Evolutionary conservation across 2,888 invertebrate species (phyloP).

Genomic region (Sycophila texana): DNA sequence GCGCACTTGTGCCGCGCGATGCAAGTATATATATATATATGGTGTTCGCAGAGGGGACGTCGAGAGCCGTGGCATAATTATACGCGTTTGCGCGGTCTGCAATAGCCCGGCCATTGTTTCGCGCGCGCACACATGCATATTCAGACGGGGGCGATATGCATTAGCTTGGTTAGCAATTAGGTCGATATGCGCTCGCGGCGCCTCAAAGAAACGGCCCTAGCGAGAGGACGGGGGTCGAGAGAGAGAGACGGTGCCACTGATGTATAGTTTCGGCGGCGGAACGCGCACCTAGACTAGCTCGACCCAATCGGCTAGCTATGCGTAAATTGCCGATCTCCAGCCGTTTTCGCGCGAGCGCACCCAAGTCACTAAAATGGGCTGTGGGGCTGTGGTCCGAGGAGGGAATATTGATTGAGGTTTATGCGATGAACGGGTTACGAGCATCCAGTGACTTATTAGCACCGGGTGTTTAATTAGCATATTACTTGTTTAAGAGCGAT

Average conservation of each 20-base stretch:
- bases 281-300: background rate
- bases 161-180: constrained; percentile 61
- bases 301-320: constrained; percentile 8
- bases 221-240: background rate
- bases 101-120: constrained; percentile 39
- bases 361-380: too few species aligned
- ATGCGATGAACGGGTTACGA: too few species aligned
- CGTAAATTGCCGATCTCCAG: constrained; percentile 7
- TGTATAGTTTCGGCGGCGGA: too few species aligned
- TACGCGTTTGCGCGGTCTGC: constrained; percentile 37
- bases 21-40: background rate
- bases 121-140: constrained; percentile 54
- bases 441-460: too few species aligned
- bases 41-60: background rate
- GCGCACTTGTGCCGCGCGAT: constrained; percentile 11
- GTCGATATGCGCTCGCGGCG: constrained; percentile 34
- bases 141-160: constrained; percentile 48
- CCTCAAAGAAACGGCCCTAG: constrained; percentile 12
- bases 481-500: too few species aligned
- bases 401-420: too few species aligned
- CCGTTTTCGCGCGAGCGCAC: background rate
- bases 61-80: constrained; percentile 33
- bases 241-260: background rate
- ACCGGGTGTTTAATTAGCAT: too few species aligned
- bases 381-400: too few species aligned